Base-by-base conservation (phyloP, 1,140 invertebrate species). In the Contarinia nasturtii region DNA sequence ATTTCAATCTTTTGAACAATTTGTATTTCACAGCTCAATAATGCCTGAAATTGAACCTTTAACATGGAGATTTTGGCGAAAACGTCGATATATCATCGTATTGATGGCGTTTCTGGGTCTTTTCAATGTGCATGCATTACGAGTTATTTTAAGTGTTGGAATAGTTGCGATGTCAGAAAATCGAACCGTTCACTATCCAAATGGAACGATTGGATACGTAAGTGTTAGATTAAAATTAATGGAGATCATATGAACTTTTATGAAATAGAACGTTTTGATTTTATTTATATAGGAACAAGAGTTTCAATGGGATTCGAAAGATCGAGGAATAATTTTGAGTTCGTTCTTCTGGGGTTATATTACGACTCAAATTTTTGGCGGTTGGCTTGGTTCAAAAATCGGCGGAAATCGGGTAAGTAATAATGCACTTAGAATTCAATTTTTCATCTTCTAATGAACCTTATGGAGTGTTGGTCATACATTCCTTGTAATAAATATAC, bases 81-180 rank as follows among this genome's bases (percentile, higher is more conserved):
- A 74, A 49, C 65, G 79, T 53, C 66, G 83, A 42, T 78, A 85
- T 54, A 57, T 86, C 33, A 75, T 92, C 12, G 79, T 80, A 0
- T 55, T 83, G 0, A 56, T 92, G 50, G 79, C 82, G 0, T 90
- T 91, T 61, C 73, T 92, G 50, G 90, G 88, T 7, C 90, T 91
- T 67, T 81, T 87, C 65, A 83, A 88, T 55, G 75, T 86, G 1
- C 92, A 93, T 64, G 77, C 84, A 15, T 65, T 92, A 49, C 70
- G 90, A 21, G 86, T 87, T 0, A 93, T 92, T 65, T 66, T 94
- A 14, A 87, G 82, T 45, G 80, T 94, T 18, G 87, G 86, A 2
- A 83, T 92, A 50, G 84, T 94, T 17, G 83, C 85, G 20, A 93
- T 94, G 82, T 82, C 79, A 0, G 72, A 77, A 49, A 74, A 74